Conservation (phyloP, 2,888 invertebrate genomes). For the Diadegma fenestrale region DNA sequence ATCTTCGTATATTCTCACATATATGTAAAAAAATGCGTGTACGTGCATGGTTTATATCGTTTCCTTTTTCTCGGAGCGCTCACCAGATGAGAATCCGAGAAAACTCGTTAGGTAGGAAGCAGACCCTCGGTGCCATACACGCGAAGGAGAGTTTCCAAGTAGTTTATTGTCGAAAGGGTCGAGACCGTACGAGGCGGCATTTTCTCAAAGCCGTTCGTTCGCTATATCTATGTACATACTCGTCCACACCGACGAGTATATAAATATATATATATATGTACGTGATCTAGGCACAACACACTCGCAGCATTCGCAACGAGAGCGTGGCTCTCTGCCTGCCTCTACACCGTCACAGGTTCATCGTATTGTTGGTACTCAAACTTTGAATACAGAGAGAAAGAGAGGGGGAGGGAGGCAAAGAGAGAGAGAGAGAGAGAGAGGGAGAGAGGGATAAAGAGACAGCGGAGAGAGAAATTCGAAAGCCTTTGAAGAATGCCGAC, state of each 20-base stretch:
- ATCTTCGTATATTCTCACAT: not conserved
- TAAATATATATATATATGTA: constrained; percentile 18
- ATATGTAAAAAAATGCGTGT: not conserved
- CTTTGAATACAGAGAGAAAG: constrained; percentile 20
- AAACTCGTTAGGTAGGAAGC: constrained; percentile 50
- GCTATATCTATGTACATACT: constrained; percentile 27
- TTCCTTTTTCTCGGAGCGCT: constrained; percentile 23
- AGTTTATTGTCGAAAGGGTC: constrained; percentile 59
- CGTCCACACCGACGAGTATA: not conserved
- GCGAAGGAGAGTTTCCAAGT: constrained; percentile 51
- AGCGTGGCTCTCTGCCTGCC: constrained; percentile 14
- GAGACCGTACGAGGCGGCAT: constrained; percentile 40
- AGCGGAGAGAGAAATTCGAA: constrained; percentile 1
- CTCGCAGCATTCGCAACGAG: constrained; percentile 39
- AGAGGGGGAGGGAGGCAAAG: not conserved
- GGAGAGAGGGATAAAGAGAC: too few relatives aligned
- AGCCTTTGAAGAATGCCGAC: constrained; percentile 42
- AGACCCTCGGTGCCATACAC: constrained; percentile 26
- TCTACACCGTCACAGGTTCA: constrained; percentile 11
- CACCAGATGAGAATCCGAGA: constrained; percentile 38
- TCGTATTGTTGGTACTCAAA: constrained; percentile 36
- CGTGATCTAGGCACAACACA: constrained; percentile 23
- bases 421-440: not conserved
- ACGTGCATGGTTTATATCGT: constrained; percentile 6
- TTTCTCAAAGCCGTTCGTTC: constrained; percentile 39